These are phyloP conservation scores for Dryobotodes eremita DNA, from an alignment of 2,888 invertebrate species.

Conservation along the genomic window DNA sequence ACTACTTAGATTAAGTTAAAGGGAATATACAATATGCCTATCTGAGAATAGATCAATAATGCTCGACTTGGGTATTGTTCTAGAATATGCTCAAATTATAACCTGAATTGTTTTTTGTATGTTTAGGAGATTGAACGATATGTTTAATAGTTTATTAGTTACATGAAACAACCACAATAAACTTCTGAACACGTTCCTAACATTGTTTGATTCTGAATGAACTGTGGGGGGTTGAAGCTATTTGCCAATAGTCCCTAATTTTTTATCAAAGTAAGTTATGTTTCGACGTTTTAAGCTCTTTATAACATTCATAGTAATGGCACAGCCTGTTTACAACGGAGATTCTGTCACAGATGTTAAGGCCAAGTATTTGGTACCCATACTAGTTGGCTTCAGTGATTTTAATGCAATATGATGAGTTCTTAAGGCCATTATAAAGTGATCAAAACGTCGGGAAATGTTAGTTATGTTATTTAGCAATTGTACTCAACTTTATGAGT, in stretches of 20 bases:
- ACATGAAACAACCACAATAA: conserved; percentile 10
- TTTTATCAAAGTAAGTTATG: conserved; percentile 1
- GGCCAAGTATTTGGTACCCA: neutral
- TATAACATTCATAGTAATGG: neutral
- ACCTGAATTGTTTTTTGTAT: neutral
- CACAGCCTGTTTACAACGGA: neutral
- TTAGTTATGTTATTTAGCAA: conserved; percentile 32
- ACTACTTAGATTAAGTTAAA: neutral
- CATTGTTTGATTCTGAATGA: conserved; percentile 33
- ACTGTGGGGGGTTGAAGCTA: conserved; percentile 38
- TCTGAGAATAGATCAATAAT: neutral
- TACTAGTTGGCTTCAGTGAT: no score
- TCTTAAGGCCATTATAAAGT: conserved; percentile 8
- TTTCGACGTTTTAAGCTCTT: conserved; percentile 35
- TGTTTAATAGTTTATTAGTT: neutral
- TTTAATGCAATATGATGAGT: neutral
- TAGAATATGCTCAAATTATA: neutral
- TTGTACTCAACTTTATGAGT: conserved; percentile 16
- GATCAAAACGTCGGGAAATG: conserved; percentile 33
- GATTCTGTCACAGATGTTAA: no score
- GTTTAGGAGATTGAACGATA: neutral
- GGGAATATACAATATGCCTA: neutral
- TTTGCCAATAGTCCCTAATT: conserved; percentile 35
- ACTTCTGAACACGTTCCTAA: conserved; percentile 27
- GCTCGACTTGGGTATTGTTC: neutral